Percentiles rank a stretch among this genome's conserved stretches.
These are phyloP conservation scores for Podabrus alpinus DNA, from an alignment of 2,888 invertebrate species.

Conservation along the genomic window DNA sequence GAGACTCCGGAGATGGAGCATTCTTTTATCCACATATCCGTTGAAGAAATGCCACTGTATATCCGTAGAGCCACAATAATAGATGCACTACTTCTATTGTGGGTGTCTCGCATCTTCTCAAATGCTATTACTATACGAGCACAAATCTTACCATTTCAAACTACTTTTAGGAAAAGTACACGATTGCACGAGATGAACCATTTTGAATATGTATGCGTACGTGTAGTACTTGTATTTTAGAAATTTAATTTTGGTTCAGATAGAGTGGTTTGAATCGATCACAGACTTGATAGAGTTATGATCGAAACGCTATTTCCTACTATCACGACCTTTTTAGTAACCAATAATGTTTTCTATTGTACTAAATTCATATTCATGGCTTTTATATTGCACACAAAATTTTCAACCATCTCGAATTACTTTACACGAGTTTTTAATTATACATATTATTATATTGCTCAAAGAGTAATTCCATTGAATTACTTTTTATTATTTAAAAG, in stretches of 20 bases:
- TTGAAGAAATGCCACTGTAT: constrained; percentile 28
- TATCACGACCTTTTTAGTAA: constrained; percentile 29
- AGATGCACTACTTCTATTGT: constrained; percentile 38
- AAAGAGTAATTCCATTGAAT: neutral
- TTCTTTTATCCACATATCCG: constrained; percentile 30
- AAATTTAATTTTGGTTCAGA: constrained; percentile 26
- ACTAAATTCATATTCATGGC: constrained; percentile 31
- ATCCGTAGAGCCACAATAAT: constrained; percentile 36
- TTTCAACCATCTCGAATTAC: constrained; percentile 15
- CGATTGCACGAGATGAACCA: constrained; percentile 10
- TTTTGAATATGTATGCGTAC: constrained; percentile 8
- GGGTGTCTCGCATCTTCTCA: constrained; percentile 25
- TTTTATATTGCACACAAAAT: constrained; percentile 27
- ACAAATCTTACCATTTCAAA: constrained; percentile 6
- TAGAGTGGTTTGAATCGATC: constrained; percentile 24
- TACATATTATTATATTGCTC: neutral
- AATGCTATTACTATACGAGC: constrained; percentile 11
- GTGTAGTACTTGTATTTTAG: constrained; percentile 14
- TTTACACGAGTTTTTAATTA: neutral
- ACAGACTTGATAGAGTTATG: constrained; percentile 30
- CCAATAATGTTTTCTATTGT: constrained; percentile 27
- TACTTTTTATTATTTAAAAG: neutral
- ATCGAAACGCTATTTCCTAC: constrained; percentile 29
- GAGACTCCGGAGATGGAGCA: constrained; percentile 31
- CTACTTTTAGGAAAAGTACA: neutral